Evolutionary conservation across 2,113 vertebrate genomes (phyloP).

Genomic region (Sinocyclocheilus anophthalmus): DNA sequence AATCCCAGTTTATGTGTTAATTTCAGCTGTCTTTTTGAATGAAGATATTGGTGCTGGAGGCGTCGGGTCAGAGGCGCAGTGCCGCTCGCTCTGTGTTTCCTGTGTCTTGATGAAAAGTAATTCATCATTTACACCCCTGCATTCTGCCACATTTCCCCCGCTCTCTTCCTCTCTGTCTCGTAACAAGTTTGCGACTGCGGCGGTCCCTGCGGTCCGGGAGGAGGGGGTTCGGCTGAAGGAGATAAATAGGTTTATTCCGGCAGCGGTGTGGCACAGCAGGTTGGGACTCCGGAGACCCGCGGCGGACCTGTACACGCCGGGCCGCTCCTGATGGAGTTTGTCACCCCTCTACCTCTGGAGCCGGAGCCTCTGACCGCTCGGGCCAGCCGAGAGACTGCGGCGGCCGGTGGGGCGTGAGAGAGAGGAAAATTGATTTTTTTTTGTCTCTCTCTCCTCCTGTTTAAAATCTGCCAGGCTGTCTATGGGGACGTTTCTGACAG

Average conservation of each 20-base stretch:
- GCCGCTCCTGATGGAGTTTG: constrained; percentile 90
- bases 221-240: constrained; percentile 80
- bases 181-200: constrained; percentile 79
- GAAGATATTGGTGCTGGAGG: constrained; percentile 99
- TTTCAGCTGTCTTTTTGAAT: constrained; percentile 99
- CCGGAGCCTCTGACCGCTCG: constrained; percentile 90
- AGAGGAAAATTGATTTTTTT: constrained; percentile 90
- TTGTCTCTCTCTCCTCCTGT: constrained; percentile 60
- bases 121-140: constrained; percentile 99
- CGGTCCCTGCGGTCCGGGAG: constrained; percentile 85
- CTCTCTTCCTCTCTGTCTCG: constrained; percentile 57
- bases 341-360: constrained; percentile 98
- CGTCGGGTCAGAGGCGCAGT: constrained; percentile 94
- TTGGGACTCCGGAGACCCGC: constrained; percentile 22
- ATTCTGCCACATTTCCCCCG: constrained; percentile 91
- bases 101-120: constrained; percentile 99
- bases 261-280: constrained; percentile 69
- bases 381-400: constrained; percentile 94
- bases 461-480: constrained; percentile 76
- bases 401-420: constrained; percentile 94
- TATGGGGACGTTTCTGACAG: constrained; percentile 89
- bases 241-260: constrained; percentile 95
- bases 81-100: constrained; percentile 93
- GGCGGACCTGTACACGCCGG: not conserved
- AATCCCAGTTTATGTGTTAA: constrained; percentile 99